Base-by-base conservation (phyloP, 2,888 invertebrate genomes). In the Melanostoma scalare region DNA sequence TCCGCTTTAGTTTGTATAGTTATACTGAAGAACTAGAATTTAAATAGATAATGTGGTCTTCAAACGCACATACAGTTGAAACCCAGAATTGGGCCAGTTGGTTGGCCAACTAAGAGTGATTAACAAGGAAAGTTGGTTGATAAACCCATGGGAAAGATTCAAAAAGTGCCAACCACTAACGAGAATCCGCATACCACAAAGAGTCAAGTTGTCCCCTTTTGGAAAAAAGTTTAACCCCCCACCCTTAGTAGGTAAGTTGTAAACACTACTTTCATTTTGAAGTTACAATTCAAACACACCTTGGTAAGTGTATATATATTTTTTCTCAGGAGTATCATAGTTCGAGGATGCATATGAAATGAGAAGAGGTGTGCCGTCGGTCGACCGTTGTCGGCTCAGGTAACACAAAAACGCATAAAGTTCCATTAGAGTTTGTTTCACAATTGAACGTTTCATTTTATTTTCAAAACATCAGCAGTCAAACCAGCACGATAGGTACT, bases 211-310 rank as follows among this genome's bases (percentile, higher is more conserved):
- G 4, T 3, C 35, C 31, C 42, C 55, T 44, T 55, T 46, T 38
- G 38, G 60, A 67, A 40, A 44, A 67, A 50, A 42, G 36, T 72
- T 67, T 30, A 10, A 48, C 40, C 31, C 46, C 46, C 20, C n/a
- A n/a, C 38, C 35, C 44, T 20, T 30, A 5, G 4, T 35, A 9
- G 46, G 46, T 53, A 6, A 42, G 9, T 20, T 58, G 48, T 61
- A 61, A 68, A 65, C 61, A 67, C 46, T 69, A 52, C 63, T 69
- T 58, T 69, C 20, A 20, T 20, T 58, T 68, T 61, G 42, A 35
- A 68, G 76, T 68, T 77, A 50, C 61, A 68, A 71, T 72, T 72
- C 72, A 73, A 75, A 75, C 75, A 82, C 81, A 82, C 77, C 81
- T 63, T 55, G 20, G 3, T 50, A 9, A n/a, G 53, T 61, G 60